These are phyloP conservation scores for Chaetura pelagica DNA, from an alignment of 2,113 vertebrate species.

Conservation along the genomic window DNA sequence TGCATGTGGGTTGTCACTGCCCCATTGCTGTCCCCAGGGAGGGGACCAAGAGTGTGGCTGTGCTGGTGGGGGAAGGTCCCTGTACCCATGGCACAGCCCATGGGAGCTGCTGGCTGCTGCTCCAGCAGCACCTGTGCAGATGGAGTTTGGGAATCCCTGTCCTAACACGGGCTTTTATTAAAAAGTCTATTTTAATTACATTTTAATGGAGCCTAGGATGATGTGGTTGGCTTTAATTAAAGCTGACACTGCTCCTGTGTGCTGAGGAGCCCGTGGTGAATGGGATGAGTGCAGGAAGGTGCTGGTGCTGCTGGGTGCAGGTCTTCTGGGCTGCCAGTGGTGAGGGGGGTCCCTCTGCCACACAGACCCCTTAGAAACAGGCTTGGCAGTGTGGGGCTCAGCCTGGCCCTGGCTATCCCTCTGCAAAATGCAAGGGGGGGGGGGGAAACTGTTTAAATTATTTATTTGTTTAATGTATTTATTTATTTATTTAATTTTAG, in stretches of 20 bases:
- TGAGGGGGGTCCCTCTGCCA: too few species aligned
- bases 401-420: too few species aligned
- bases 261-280: background rate
- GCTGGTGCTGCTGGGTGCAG: background rate
- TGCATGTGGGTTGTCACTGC: too few species aligned
- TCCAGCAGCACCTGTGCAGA: background rate
- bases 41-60: background rate
- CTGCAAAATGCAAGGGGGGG: too few species aligned
- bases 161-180: background rate
- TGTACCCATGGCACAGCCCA: background rate
- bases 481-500: background rate
- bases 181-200: background rate
- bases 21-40: background rate
- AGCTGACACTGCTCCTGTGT: background rate
- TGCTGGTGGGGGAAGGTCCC: background rate
- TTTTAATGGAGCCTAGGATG: background rate
- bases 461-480: too few species aligned
- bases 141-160: background rate
- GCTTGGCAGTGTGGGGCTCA: too few species aligned
- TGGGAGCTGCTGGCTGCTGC: accelerated
- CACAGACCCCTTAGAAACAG: too few species aligned
- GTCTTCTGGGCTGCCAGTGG: background rate
- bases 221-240: background rate
- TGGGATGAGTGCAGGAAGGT: background rate
- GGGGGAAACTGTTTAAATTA: too few species aligned